phyloP scores from a whole-genome alignment of 1,140 invertebrate species.

The Heliconius hermathena region DNA sequence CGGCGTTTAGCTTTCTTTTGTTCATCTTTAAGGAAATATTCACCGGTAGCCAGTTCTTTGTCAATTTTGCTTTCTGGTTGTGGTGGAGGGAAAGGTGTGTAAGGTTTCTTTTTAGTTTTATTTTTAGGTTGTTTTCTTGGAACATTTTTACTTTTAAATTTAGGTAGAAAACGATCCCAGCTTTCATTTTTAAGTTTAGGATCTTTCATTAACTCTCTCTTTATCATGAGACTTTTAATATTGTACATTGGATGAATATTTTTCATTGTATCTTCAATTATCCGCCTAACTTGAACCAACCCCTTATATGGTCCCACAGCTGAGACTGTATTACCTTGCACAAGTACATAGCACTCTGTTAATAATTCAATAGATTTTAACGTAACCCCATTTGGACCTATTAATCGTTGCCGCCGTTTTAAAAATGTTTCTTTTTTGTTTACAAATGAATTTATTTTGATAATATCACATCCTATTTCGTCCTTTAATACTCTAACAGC shows the following conservation, averaged over 20 bases:
- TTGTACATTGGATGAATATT: conserved; percentile 99
- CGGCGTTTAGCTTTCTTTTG: conserved; percentile 88
- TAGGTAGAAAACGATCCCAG: conserved; percentile 98
- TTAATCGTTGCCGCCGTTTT: conserved; percentile 95
- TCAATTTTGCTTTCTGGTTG: conserved; percentile 97
- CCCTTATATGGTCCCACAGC: conserved; percentile 97
- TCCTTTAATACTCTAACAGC: conserved; percentile 93
- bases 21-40: conserved; percentile 96
- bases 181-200: conserved; percentile 95
- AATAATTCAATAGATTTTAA: conserved; percentile 98
- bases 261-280: conserved; percentile 98
- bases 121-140: conserved; percentile 94
- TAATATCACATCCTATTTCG: conserved; percentile 96
- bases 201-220: conserved; percentile 96
- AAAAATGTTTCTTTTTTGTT: conserved; percentile 97
- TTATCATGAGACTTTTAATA: conserved; percentile 99
- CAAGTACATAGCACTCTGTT: conserved; percentile 98
- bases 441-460: conserved; percentile 96
- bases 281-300: conserved; percentile 94
- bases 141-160: conserved; percentile 96
- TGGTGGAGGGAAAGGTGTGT: conserved; percentile 98
- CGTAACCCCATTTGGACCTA: conserved; percentile 98
- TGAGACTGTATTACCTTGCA: conserved; percentile 99
- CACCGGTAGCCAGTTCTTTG: conserved; percentile 95
- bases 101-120: conserved; percentile 93